Evolutionary conservation across 2,888 invertebrate genomes (phyloP).

Genomic region (Nomada goodeniana): DNA sequence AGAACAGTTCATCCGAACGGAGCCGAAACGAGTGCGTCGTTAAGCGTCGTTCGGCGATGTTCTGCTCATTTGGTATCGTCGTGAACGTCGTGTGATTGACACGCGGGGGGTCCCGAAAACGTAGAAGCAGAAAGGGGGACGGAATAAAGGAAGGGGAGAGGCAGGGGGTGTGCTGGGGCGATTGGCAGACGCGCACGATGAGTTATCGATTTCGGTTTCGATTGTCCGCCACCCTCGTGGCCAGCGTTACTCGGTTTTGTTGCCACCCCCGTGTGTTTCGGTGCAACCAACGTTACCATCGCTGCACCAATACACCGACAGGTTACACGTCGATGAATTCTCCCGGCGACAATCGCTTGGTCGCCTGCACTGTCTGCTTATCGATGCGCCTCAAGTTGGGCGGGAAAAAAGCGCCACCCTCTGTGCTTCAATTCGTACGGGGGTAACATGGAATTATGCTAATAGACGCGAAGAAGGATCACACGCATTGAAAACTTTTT

Average conservation of each 20-base stretch:
- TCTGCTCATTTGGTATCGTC: conserved; percentile 58
- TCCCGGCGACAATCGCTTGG: conserved; percentile 11
- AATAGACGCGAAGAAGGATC: conserved; percentile 13
- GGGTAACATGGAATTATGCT: conserved; percentile 28
- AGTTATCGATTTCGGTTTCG: conserved; percentile 72
- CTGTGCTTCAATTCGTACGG: conserved; percentile 2
- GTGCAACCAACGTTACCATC: conserved; percentile 45
- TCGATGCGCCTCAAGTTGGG: conserved; percentile 27
- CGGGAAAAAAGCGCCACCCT: conserved; percentile 37
- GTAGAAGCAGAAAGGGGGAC: conserved; percentile 3
- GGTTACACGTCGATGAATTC: conserved; percentile 53
- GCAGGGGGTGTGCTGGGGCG: not conserved
- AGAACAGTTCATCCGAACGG: conserved; percentile 1
- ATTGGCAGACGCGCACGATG: conserved; percentile 59
- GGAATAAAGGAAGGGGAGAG: conserved; percentile 5
- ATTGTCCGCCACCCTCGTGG: conserved; percentile 60
- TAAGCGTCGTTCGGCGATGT: conserved; percentile 58
- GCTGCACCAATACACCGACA: conserved; percentile 29
- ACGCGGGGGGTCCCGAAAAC: conserved; percentile 37
- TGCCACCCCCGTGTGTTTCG: conserved; percentile 46
- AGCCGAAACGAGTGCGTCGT: conserved; percentile 42
- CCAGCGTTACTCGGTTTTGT: conserved; percentile 54
- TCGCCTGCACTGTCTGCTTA: conserved; percentile 23
- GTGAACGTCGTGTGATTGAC: conserved; percentile 68
- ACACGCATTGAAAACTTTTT: not conserved